These are phyloP conservation scores for Drosophila gaucha DNA, from an alignment of 2,888 invertebrate species.

Conservation along the genomic window DNA sequence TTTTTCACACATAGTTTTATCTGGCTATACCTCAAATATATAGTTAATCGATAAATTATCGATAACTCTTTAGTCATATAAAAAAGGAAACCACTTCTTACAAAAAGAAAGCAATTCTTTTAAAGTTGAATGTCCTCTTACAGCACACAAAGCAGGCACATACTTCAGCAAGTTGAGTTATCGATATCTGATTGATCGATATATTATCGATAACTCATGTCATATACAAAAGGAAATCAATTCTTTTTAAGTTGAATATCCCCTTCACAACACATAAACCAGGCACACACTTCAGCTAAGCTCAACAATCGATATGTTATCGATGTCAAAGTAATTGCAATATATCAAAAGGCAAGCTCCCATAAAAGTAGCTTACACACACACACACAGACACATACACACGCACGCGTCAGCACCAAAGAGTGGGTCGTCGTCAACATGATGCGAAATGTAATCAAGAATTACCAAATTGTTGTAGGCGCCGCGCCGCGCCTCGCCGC, in stretches of 20 bases:
- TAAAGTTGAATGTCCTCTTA: neutral
- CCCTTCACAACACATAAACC: neutral
- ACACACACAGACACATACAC: conserved; percentile 9
- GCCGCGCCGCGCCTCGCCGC: conserved; percentile 3
- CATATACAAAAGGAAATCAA: too few species aligned
- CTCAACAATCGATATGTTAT: conserved; percentile 17
- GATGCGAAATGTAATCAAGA: conserved; percentile 58
- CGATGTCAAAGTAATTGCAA: conserved; percentile 4
- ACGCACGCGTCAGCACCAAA: neutral
- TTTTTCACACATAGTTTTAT: neutral
- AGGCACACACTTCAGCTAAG: neutral
- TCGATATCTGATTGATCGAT: too few species aligned
- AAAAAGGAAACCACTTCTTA: neutral
- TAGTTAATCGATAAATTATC: neutral
- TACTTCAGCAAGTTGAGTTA: too few species aligned
- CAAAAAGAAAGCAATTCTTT: neutral
- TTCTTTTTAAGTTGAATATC: too few species aligned
- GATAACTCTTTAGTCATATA: neutral
- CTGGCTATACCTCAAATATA: neutral
- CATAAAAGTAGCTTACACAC: conserved; percentile 4
- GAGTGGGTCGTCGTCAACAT: conserved; percentile 5
- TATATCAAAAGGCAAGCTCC: neutral
- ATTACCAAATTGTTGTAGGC: conserved; percentile 54
- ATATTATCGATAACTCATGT: too few species aligned
- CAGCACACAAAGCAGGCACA: too few species aligned